Percentiles rank a stretch among this genome's conserved stretches.
These are phyloP conservation scores for Thunnus thynnus DNA, from an alignment of 2,113 vertebrate genomes.

Conservation along the genomic window DNA sequence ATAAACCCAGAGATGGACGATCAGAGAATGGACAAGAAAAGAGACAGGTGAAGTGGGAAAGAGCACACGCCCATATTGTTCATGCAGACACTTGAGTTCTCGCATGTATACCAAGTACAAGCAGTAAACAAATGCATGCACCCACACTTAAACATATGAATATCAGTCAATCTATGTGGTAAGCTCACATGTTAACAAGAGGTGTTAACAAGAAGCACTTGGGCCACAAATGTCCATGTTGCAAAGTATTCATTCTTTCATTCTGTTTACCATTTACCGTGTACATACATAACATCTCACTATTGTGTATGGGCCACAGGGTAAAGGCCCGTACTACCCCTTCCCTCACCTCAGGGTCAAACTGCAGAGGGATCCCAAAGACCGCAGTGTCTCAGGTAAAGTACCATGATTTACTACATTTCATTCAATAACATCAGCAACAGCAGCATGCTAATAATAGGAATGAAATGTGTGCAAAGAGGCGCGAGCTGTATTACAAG, in stretches of 20 bases:
- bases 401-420: slow-evolving; percentile 23
- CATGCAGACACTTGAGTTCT: background rate
- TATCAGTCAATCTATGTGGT: slow-evolving; percentile 10
- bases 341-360: slow-evolving; percentile 96
- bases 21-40: slow-evolving; percentile 93
- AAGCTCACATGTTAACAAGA: background rate
- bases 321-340: slow-evolving; percentile 92
- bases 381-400: slow-evolving; percentile 98
- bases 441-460: background rate
- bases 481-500: slow-evolving; percentile 5
- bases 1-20: slow-evolving; percentile 94
- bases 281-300: slow-evolving; percentile 25
- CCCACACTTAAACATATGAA: slow-evolving; percentile 1
- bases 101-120: background rate
- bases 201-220: slow-evolving; percentile 2
- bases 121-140: slow-evolving; percentile 20
- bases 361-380: slow-evolving; percentile 94
- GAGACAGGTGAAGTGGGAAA: slow-evolving; percentile 84
- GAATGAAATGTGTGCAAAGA: background rate
- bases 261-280: slow-evolving; percentile 22
- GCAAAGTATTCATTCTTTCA: slow-evolving; percentile 7
- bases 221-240: slow-evolving; percentile 22
- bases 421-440: background rate
- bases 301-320: slow-evolving; percentile 82
- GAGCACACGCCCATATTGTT: background rate